Evolutionary conservation across 1,140 invertebrate species (phyloP), one percentile per base, ranked within the genome.

Genomic region (Alviniconcha marisindica): DNA sequence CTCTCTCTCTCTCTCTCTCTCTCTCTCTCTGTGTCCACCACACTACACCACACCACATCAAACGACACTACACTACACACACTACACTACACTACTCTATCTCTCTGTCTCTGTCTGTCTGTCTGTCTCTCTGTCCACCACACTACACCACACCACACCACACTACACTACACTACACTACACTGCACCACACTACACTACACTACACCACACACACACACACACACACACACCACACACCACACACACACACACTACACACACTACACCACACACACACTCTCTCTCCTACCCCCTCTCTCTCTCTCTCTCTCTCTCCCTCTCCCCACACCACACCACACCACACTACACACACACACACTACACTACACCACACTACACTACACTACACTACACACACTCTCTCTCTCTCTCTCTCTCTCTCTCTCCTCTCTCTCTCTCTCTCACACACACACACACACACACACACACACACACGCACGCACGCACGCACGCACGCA

Each of bases 391-490:
- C 10, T 0, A 1, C 12, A 66, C 21, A 12, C 24, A 1, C 28
- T 28, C 15, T 0, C 15, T 66, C 21, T 66, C 12, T 66, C 60
- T 15, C 21, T 5, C 21, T 66, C 5, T 24, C 7, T 66, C 28
- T 15, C 5, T 15, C 10, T 51, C 7, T 51, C 18, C 10, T 66
- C 28, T 5, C 18, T 66, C 5, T 66, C 18, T 12, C 5, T 5
- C 60, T 66, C 18, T 66, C 60, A 15, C 60, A 66, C 60, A 66
- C 60, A 66, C 60, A 66, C 66, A 71, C 66, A 33, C 66, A 71
- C 66, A 71, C 66, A 71, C 66, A 71, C 66, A 36, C 66, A 71
- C 28, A 33, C 66, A 71, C 66, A 33, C 66, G 18, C 66, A 33
- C 66, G 18, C 66, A 33, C 66, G 18, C 66, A 33, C 66, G 18